phyloP scores from a whole-genome alignment of 1,140 invertebrate genomes.

The Oscheius sp. region DNA sequence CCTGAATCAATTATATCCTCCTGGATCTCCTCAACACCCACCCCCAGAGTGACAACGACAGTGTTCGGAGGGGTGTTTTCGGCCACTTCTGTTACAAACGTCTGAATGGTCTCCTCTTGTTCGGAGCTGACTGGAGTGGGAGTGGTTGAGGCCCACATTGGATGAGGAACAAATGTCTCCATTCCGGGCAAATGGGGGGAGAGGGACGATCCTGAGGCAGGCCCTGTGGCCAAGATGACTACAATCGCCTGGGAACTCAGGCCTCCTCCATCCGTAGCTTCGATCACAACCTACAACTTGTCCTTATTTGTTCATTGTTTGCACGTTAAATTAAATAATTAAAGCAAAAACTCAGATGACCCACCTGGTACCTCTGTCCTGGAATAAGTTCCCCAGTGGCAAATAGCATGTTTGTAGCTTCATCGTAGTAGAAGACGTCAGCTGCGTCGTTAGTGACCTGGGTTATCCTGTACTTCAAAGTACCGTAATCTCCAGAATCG shows the following conservation, averaged over 20 bases:
- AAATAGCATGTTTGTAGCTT: conserved; percentile 45
- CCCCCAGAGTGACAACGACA: conserved; percentile 48
- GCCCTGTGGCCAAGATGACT: conserved; percentile 46
- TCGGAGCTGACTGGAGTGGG: not conserved
- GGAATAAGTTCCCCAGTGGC: conserved; percentile 49
- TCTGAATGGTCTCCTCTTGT: conserved; percentile 44
- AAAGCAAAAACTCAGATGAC: not conserved
- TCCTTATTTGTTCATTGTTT: not conserved
- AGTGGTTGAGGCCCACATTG: conserved; percentile 15
- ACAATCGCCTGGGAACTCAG: conserved; percentile 44
- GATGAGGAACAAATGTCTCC: conserved; percentile 36
- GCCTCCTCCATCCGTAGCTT: conserved; percentile 55
- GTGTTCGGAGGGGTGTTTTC: conserved; percentile 55
- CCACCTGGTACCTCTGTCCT: conserved; percentile 52
- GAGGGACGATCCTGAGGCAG: conserved; percentile 2
- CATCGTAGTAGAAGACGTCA: conserved; percentile 51
- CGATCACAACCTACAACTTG: conserved; percentile 36
- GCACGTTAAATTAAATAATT: conserved; percentile 10
- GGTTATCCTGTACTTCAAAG: conserved; percentile 25
- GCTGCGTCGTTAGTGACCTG: conserved; percentile 28
- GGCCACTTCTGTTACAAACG: conserved; percentile 51
- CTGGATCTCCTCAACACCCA: conserved; percentile 21
- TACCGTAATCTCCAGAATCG: conserved; percentile 31
- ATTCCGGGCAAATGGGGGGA: conserved; percentile 28
- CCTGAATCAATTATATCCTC: conserved; percentile 39